These are phyloP conservation scores for Potamarius usumacintae DNA, from an alignment of 2,113 vertebrate genomes.

Conservation along the genomic window DNA sequence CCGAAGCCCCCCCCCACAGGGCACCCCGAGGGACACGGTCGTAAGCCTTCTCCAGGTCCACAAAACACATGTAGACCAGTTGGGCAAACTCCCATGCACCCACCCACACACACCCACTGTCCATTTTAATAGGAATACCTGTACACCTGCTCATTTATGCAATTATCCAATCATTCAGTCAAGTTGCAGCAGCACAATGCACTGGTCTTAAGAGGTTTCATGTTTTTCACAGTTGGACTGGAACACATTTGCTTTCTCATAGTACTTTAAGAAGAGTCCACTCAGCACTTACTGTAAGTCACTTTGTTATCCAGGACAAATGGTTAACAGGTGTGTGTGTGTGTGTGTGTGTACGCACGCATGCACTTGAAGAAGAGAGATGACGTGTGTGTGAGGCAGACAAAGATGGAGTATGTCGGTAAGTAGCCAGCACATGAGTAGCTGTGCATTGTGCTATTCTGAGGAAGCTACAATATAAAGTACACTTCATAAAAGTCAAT, in stretches of 20 bases:
- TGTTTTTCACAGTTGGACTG: conserved; percentile 1
- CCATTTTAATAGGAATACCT: too few relatives aligned
- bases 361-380: neutral
- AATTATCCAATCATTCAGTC: too few relatives aligned
- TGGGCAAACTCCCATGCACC: too few relatives aligned
- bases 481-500: neutral
- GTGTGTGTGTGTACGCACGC: neutral
- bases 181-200: too few relatives aligned
- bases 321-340: conserved; percentile 4
- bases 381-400: neutral
- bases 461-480: neutral
- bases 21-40: too few relatives aligned
- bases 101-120: too few relatives aligned
- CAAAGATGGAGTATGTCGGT: neutral
- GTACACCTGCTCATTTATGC: too few relatives aligned
- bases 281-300: conserved; percentile 33
- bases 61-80: too few relatives aligned
- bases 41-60: too few relatives aligned
- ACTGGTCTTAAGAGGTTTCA: neutral
- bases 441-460: neutral
- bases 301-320: conserved; percentile 14
- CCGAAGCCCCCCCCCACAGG: too few relatives aligned
- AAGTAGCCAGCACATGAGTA: neutral
- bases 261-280: conserved; percentile 16
- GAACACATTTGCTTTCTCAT: conserved; percentile 21